phyloP scores from a whole-genome alignment of 2,797 vertebrate genomes.

The Martes flavigula region DNA sequence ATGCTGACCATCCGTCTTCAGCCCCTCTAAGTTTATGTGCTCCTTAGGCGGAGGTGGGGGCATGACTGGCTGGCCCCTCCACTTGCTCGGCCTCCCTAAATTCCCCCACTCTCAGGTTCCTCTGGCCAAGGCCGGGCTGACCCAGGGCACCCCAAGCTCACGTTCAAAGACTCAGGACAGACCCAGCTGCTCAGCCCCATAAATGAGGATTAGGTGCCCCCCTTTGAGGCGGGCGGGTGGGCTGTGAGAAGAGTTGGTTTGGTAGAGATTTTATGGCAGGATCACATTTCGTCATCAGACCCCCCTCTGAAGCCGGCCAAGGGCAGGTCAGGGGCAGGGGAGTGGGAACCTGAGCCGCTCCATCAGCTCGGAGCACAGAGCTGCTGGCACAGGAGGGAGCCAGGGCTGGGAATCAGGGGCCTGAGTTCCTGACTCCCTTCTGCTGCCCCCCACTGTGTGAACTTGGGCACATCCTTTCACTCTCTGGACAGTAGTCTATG shows the following conservation, averaged over 20 bases:
- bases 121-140: slow-evolving; percentile 50
- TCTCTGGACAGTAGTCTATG: background rate
- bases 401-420: background rate
- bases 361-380: slow-evolving; percentile 31
- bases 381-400: slow-evolving; percentile 39
- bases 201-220: slow-evolving; percentile 76
- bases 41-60: background rate
- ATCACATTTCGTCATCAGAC: slow-evolving; percentile 79
- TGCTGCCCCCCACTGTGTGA: background rate
- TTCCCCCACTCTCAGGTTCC: slow-evolving; percentile 67
- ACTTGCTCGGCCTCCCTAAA: slow-evolving; percentile 19
- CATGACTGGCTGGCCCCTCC: background rate
- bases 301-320: slow-evolving; percentile 75
- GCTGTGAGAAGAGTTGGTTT: slow-evolving; percentile 76
- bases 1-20: background rate
- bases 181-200: slow-evolving; percentile 75
- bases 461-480: slow-evolving; percentile 28
- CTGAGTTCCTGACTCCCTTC: slow-evolving; percentile 15
- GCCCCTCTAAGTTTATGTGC: background rate
- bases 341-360: slow-evolving; percentile 72
- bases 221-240: slow-evolving; percentile 78
- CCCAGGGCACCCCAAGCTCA: slow-evolving; percentile 72
- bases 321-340: slow-evolving; percentile 79
- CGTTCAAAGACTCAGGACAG: slow-evolving; percentile 73
- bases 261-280: slow-evolving; percentile 77